phyloP scores from a whole-genome alignment of 2,797 vertebrate species.

The Syngnathus acus region DNA sequence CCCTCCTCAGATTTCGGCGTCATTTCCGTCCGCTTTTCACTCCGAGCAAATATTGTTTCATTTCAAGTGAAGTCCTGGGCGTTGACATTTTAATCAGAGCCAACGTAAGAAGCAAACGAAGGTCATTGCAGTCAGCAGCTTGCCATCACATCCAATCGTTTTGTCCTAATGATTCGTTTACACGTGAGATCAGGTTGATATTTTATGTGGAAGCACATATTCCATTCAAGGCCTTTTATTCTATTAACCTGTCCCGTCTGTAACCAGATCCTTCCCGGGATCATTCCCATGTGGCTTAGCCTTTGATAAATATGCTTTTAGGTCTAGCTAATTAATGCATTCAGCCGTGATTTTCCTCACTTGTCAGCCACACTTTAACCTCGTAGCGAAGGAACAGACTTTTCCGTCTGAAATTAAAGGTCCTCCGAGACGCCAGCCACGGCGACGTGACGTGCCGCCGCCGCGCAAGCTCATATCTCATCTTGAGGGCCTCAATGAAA shows the following conservation, averaged over 20 bases:
- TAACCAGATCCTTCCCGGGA: conserved; percentile 54
- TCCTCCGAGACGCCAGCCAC: conserved; percentile 70
- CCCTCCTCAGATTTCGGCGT: too few relatives aligned
- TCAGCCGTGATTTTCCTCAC: conserved; percentile 60
- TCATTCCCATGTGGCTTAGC: conserved; percentile 63
- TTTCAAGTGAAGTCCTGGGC: conserved; percentile 47
- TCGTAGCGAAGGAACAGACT: conserved; percentile 58
- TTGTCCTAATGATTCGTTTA: conserved; percentile 59
- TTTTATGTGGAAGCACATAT: conserved; percentile 63
- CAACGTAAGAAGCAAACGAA: conserved; percentile 44
- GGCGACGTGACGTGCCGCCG: conserved; percentile 47
- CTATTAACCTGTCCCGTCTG: conserved; percentile 63
- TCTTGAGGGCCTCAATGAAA: conserved; percentile 53
- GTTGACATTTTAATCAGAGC: conserved; percentile 56
- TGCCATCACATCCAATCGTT: conserved; percentile 45
- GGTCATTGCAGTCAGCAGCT: conserved; percentile 39
- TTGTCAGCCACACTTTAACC: conserved; percentile 69
- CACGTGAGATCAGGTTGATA: conserved; percentile 58
- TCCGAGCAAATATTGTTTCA: conserved; percentile 54
- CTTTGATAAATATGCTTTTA: conserved; percentile 73
- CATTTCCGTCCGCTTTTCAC: conserved; percentile 25
- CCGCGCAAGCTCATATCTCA: conserved; percentile 36
- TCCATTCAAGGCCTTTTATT: conserved; percentile 61
- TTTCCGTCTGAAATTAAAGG: conserved; percentile 70
- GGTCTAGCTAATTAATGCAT: conserved; percentile 72